These are phyloP conservation scores for Dioctria rufipes DNA, from an alignment of 2,888 invertebrate species.

Conservation along the genomic window DNA sequence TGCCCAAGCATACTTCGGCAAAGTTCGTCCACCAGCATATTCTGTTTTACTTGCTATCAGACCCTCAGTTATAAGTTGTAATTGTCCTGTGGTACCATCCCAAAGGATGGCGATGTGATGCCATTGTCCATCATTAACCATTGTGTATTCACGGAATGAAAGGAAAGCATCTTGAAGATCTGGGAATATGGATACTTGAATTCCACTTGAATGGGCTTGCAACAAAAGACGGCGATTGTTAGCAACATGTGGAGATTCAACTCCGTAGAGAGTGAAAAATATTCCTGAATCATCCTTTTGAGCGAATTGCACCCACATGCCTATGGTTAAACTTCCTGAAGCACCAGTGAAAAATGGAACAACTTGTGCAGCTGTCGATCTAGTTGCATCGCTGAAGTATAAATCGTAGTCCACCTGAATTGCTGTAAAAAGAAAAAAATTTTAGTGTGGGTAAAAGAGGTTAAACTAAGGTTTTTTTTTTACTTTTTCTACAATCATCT, in stretches of 20 bases:
- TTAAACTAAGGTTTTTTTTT: constrained; percentile 64
- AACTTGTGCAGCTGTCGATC: constrained; percentile 92
- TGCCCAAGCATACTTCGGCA: constrained; percentile 92
- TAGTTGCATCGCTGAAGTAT: constrained; percentile 91
- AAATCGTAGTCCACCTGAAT: constrained; percentile 98
- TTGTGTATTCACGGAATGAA: constrained; percentile 92
- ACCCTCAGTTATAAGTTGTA: constrained; percentile 95
- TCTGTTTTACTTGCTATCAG: constrained; percentile 93
- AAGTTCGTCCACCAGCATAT: constrained; percentile 87
- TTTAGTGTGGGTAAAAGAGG: background rate
- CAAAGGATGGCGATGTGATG: constrained; percentile 96
- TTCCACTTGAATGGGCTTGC: constrained; percentile 94
- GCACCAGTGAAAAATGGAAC: constrained; percentile 90
- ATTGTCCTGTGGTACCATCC: constrained; percentile 90
- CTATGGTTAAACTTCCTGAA: constrained; percentile 87
- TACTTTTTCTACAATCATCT: constrained; percentile 96
- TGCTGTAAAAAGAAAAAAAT: constrained; percentile 74
- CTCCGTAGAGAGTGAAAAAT: constrained; percentile 93
- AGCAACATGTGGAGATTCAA: constrained; percentile 86
- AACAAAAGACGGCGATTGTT: constrained; percentile 85
- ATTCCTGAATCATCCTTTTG: constrained; percentile 93
- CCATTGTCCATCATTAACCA: constrained; percentile 97
- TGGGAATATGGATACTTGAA: constrained; percentile 90
- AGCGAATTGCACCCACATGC: constrained; percentile 97
- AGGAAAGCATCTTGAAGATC: constrained; percentile 91